Percentiles rank a stretch among this genome's conserved stretches.
phyloP scores from a whole-genome alignment of 2,113 vertebrate species.

The Thunnus thynnus region DNA sequence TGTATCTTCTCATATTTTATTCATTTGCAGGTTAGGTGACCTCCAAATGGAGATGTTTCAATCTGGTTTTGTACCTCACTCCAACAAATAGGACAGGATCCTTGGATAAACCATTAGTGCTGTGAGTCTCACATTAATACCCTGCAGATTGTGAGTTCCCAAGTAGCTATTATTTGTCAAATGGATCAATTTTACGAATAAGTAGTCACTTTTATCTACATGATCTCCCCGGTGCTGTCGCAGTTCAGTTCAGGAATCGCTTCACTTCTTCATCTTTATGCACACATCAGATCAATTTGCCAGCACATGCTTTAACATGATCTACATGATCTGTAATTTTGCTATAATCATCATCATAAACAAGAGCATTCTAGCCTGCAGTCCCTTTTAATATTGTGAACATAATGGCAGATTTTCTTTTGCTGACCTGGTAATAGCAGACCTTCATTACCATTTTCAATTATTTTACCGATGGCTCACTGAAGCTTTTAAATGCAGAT shows the following conservation, averaged over 20 bases:
- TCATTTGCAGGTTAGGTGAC: slow-evolving; percentile 52
- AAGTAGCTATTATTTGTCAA: slow-evolving; percentile 46
- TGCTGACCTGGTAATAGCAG: slow-evolving; percentile 48
- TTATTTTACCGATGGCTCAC: slow-evolving; percentile 45
- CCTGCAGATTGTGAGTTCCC: neutral
- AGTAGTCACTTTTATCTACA: slow-evolving; percentile 13
- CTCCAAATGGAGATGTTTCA: slow-evolving; percentile 25
- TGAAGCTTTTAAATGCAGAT: slow-evolving; percentile 42
- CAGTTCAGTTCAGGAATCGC: slow-evolving; percentile 7
- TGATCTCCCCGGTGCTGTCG: neutral
- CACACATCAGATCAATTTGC: slow-evolving; percentile 22
- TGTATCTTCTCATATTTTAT: slow-evolving; percentile 55
- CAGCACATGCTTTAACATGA: neutral
- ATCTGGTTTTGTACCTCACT: slow-evolving; percentile 18
- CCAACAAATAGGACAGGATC: slow-evolving; percentile 15
- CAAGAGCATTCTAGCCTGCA: slow-evolving; percentile 12
- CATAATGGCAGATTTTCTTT: slow-evolving; percentile 31
- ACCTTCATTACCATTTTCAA: slow-evolving; percentile 56
- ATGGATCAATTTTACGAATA: slow-evolving; percentile 25
- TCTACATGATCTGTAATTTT: slow-evolving; percentile 10
- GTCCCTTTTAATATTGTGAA: slow-evolving; percentile 27
- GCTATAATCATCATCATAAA: neutral
- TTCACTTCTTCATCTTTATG: neutral
- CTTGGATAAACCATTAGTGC: slow-evolving; percentile 38
- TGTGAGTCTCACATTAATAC: slow-evolving; percentile 10